Percentiles rank a stretch among this genome's conserved stretches.
phyloP scores from a whole-genome alignment of 2,113 vertebrate species.

The Catagonus wagneri region DNA sequence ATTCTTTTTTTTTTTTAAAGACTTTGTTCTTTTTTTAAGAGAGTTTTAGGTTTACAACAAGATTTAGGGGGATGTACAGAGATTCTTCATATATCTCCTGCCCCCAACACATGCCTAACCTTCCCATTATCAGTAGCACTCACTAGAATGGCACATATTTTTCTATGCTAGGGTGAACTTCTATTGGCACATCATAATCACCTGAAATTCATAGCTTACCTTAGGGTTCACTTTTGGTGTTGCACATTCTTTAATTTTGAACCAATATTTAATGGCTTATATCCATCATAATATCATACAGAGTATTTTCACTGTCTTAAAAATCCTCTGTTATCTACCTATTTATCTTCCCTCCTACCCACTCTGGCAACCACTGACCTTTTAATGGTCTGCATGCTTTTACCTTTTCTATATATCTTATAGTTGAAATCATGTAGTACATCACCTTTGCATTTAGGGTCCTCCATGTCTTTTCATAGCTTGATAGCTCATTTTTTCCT shows the following conservation, averaged over 20 bases:
- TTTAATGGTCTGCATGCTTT: not conserved
- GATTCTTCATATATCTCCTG: not conserved
- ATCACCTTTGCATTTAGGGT: not conserved
- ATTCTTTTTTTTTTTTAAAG: not conserved
- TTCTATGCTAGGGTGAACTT: not conserved
- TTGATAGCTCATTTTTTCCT: not conserved
- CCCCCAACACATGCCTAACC: not conserved
- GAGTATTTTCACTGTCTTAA: not conserved
- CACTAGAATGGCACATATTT: not conserved
- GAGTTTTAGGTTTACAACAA: not conserved
- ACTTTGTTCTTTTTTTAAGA: not conserved
- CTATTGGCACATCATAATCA: not conserved
- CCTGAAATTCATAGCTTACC: not conserved
- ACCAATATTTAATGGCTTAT: not conserved
- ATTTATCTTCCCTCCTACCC: not conserved
- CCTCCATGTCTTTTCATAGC: not conserved
- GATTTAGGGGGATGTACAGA: not conserved
- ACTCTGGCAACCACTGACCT: not conserved
- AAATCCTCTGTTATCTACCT: not conserved
- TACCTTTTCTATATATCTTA: not conserved
- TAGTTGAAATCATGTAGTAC: not conserved
- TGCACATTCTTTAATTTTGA: not conserved
- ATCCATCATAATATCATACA: not conserved
- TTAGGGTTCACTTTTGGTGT: not conserved
- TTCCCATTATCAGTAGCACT: not conserved